Evolutionary conservation across 2,113 vertebrate genomes (phyloP).

Genomic region (Callocephalon fimbriatum): DNA sequence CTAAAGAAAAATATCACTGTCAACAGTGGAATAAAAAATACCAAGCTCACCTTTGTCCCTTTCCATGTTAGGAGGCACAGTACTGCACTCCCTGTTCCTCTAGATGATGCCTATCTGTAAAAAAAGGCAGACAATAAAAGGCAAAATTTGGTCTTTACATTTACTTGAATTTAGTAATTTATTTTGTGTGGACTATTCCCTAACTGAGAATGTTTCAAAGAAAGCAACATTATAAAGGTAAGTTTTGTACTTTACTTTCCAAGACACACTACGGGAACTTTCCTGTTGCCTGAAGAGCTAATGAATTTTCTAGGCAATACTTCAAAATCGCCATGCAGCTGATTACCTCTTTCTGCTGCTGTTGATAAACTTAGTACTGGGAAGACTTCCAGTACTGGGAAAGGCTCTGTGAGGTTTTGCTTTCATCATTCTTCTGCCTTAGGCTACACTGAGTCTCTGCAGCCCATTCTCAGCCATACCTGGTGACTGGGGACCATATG

Average conservation of each 20-base stretch:
- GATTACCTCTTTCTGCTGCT: not conserved
- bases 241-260: not conserved
- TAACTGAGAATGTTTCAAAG: not conserved
- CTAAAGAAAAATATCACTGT: not conserved
- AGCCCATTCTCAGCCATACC: not conserved
- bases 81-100: not conserved
- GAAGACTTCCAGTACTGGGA: not conserved
- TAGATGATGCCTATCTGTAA: not conserved
- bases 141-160: not conserved
- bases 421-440: not conserved
- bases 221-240: not conserved
- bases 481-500: rapidly evolving
- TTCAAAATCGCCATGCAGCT: not conserved
- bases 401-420: not conserved
- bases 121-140: not conserved
- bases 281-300: not conserved
- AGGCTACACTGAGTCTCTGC: not conserved
- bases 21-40: not conserved
- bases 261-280: not conserved
- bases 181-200: not conserved
- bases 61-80: not conserved
- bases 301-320: not conserved
- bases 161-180: not conserved
- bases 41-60: not conserved
- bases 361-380: not conserved